A percentile compares a stretch with the other conserved stretches of the same genome.
These are phyloP conservation scores for Nephrotoma flavescens DNA, from an alignment of 2,888 invertebrate genomes.

Conservation along the genomic window DNA sequence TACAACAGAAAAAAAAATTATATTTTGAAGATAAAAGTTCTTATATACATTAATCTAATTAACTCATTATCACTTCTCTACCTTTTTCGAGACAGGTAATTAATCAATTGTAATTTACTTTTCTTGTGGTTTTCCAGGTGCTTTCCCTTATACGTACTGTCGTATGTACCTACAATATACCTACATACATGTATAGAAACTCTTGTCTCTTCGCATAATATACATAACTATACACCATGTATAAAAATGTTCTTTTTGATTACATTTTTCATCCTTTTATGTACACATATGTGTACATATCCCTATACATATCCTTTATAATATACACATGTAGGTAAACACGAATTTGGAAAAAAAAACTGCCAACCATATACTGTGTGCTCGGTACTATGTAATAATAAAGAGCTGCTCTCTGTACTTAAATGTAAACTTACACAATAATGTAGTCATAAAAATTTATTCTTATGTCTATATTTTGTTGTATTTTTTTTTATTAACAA, in stretches of 20 bases:
- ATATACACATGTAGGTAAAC: neutral
- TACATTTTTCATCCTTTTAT: neutral
- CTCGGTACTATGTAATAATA: neutral
- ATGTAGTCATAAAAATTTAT: neutral
- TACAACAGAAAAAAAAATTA: neutral
- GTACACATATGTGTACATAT: neutral
- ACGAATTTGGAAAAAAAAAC: neutral
- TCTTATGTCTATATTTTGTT: neutral
- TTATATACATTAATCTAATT: neutral
- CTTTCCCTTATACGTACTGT: neutral
- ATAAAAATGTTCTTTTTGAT: neutral
- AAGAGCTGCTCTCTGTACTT: neutral
- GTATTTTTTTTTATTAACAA: neutral
- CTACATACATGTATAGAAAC: neutral
- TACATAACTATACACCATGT: neutral
- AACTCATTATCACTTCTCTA: neutral
- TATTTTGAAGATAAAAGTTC: neutral
- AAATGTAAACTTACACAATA: neutral
- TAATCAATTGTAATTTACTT: neutral
- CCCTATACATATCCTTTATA: neutral
- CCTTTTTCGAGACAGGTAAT: neutral
- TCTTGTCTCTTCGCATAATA: neutral
- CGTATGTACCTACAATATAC: neutral
- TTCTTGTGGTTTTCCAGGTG: neutral
- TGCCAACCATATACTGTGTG: neutral